Base-by-base conservation (phyloP, 2,797 vertebrate genomes). In the Rhincodon typus region DNA sequence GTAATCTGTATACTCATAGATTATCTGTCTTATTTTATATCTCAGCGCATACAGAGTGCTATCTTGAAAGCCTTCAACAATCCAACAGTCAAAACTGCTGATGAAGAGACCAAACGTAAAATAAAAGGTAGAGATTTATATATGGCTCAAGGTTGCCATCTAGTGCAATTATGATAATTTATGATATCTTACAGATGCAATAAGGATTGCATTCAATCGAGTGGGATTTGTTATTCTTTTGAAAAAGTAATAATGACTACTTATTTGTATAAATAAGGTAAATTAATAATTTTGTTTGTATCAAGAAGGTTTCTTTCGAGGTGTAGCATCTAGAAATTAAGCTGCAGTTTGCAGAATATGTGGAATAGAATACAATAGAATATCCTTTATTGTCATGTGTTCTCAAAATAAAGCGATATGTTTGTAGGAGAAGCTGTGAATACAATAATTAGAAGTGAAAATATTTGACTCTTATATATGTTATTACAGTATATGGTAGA, bases 51-150 rank as follows among this genome's bases (percentile, higher is more conserved):
- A 97, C 99, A 99, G 98, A 98, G 98, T n/a, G 98, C 98, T 96
- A 99, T 99, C 97, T 98, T 99, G 96, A 99, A 98, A 98, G 98
- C 98, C 17, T 99, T 99, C 97, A 99, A 99, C 97, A 99, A 99
- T 97, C 99, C 99, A 96, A 99, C 99, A 4, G 98, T 99, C 97
- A 99, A 98, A 97, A 99, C 99, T 0, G 99, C 99, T 96, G 98
- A 99, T 96, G 99, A 99, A 94, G 99, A 99, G 96, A 99, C 98
- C 86, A 99, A 99, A 97, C 98, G 98, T 96, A 98, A 99, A 98
- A 98, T 99, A 96, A 99, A 99, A 99, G 99, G 99, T 99, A 97
- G 70, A 95, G 79, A 53, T 46, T 34, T 96, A 46, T 95, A 90
- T 95, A 95, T 95, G 97, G 97, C 97, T 84, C 97, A 97, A 97